Conservation (phyloP, 2,113 vertebrate species). For the Halichoeres trimaculatus region DNA sequence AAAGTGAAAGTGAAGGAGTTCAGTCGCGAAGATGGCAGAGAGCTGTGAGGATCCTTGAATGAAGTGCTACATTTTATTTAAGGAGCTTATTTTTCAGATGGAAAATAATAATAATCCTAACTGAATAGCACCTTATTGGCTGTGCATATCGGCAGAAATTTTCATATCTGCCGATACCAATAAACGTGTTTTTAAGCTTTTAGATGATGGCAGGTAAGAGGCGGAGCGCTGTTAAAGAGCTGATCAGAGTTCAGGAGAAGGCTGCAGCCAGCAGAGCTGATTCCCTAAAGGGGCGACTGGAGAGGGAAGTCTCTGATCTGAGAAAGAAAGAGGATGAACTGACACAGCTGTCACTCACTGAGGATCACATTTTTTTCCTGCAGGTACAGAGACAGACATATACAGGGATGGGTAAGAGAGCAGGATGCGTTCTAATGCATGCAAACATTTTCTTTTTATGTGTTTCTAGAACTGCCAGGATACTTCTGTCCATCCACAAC, state of each 20-base stretch:
- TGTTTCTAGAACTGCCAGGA: constrained; percentile 28
- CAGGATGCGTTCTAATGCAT: background rate
- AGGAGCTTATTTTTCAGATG: no score
- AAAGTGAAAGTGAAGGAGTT: constrained; percentile 27
- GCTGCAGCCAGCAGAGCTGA: background rate
- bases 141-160: no score
- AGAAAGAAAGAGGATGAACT: constrained; percentile 56
- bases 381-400: constrained; percentile 41
- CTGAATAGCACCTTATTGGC: no score
- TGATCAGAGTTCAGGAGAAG: constrained; percentile 40
- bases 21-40: constrained; percentile 58
- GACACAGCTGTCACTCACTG: constrained; percentile 53
- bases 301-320: constrained; percentile 56
- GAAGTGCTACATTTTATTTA: no score
- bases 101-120: no score
- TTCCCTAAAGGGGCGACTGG: constrained; percentile 6
- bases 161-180: no score
- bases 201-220: constrained; percentile 46
- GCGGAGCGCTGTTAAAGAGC: constrained; percentile 7
- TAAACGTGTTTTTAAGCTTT: no score
- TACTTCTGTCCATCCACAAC: constrained; percentile 6
- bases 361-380: constrained; percentile 70
- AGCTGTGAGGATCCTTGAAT: constrained; percentile 25
- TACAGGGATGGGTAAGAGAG: rapidly evolving
- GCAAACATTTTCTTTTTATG: background rate